These are phyloP conservation scores for Delia radicum DNA, from an alignment of 1,140 invertebrate species.

Conservation along the genomic window DNA sequence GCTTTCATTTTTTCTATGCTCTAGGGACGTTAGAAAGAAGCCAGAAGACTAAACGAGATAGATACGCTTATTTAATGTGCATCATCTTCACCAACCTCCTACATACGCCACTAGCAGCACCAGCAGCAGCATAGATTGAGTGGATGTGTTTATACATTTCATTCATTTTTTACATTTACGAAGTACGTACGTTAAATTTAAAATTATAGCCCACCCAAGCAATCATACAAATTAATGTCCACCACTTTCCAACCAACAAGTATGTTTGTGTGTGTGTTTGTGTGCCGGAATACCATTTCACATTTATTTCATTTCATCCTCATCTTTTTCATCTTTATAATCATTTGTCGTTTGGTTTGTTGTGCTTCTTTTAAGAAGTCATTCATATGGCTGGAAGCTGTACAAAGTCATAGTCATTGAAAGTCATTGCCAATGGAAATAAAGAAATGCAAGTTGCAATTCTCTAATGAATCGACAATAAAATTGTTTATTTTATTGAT, in stretches of 20 bases:
- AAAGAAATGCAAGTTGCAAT: slow-evolving; percentile 33
- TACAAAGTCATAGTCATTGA: not conserved
- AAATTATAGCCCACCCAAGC: not conserved
- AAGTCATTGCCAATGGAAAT: not conserved
- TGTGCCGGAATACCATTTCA: too few relatives aligned
- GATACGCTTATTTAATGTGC: too few relatives aligned
- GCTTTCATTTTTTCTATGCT: not conserved
- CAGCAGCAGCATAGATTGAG: too few relatives aligned
- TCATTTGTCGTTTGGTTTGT: not conserved
- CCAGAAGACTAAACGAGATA: not conserved
- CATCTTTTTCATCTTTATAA: too few relatives aligned
- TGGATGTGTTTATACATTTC: too few relatives aligned
- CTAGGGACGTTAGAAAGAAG: not conserved
- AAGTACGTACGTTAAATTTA: not conserved
- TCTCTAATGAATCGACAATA: slow-evolving; percentile 55
- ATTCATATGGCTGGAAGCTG: not conserved
- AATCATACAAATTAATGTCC: not conserved
- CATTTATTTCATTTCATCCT: not conserved
- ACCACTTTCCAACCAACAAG: not conserved
- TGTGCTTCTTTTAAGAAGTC: not conserved
- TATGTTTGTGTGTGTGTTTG: too few relatives aligned
- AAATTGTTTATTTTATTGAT: slow-evolving; percentile 54
- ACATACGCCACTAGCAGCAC: not conserved
- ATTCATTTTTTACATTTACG: not conserved
- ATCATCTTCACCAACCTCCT: not conserved